Evolutionary conservation across 2,888 invertebrate species (phyloP).

Genomic region (Glyphotaelius pellucidus): DNA sequence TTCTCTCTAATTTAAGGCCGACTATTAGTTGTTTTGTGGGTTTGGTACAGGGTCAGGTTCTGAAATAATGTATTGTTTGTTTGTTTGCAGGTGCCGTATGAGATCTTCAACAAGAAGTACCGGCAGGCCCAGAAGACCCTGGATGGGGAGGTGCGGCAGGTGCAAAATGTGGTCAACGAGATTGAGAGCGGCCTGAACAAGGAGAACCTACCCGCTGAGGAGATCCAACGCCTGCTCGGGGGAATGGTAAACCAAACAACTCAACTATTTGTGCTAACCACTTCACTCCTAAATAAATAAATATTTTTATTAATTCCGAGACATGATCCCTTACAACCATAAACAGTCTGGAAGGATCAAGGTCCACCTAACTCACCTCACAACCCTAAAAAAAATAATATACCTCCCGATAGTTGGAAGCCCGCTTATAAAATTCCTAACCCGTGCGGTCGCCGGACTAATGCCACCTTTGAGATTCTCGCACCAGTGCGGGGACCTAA

Average conservation of each 20-base stretch:
- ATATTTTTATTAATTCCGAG: too few relatives aligned
- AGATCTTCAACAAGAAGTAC: conserved; percentile 97
- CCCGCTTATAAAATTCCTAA: too few relatives aligned
- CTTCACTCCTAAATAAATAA: too few relatives aligned
- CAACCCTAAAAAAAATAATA: too few relatives aligned
- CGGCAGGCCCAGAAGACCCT: conserved; percentile 95
- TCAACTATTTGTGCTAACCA: too few relatives aligned
- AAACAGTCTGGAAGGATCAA: too few relatives aligned
- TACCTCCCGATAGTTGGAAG: too few relatives aligned
- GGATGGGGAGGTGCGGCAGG: conserved; percentile 94
- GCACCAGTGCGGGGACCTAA: too few relatives aligned
- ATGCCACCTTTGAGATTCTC: too few relatives aligned
- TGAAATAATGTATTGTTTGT: not conserved
- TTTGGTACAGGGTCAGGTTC: not conserved
- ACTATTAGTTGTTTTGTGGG: not conserved
- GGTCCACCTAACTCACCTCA: too few relatives aligned
- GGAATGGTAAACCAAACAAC: conserved; percentile 80
- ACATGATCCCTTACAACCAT: too few relatives aligned
- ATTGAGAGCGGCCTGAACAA: conserved; percentile 86
- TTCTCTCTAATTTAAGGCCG: not conserved
- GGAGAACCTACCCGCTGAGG: conserved; percentile 79
- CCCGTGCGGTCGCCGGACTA: too few relatives aligned
- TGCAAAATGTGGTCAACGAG: conserved; percentile 87
- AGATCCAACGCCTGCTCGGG: conserved; percentile 88
- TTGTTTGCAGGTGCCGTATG: conserved; percentile 83